Base-by-base conservation (phyloP, 2,797 vertebrate genomes). In the Ptychobarbus kaznakovi region DNA sequence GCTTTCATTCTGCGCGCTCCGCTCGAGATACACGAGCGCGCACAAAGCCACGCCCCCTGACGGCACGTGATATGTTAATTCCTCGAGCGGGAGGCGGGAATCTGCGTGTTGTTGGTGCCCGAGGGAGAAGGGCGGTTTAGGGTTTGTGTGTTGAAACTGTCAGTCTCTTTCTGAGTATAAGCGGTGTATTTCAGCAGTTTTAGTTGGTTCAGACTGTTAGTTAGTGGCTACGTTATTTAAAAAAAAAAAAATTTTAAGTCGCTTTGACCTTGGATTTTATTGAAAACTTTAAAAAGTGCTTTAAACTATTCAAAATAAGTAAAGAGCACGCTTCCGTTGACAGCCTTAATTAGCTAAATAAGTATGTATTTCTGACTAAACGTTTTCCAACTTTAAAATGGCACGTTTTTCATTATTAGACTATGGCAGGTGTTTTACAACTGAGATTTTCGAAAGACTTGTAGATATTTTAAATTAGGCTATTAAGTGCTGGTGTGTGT, bases 11-110 rank as follows among this genome's bases (percentile, higher is more conserved):
- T 68, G 63, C 75, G 12, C n/a, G 32, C n/a, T 72, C 7, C 20
- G 80, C 81, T 75, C 65, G 70, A 46, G 35, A 38, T 86, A 81
- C 86, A 84, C 78, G 86, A 87, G 87, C 78, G 51, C 53, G 6
- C 44, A 1, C 2, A 5, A 83, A 10, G 49, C 20, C 82, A 56
- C 89, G 87, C 89, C 89, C 81, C 25, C 38, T 9, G 20, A 65
- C 86, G 13, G 75, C 78, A 89, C 32, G 2, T 2, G 44, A 77
- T 70, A 78, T 78, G 70, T 13, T 81, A 56, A 86, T 82, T 63
- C 35, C 22, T 22, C 40, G 8, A 20, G 32, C 25, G 12, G 46
- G 75, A 53, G 80, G 75, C 51, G 65, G 80, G 61, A 53, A 65
- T 13, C 6, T 10, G n/a, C 9, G 25, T 46, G 42, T 46, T 68